Evolutionary conservation across 1,140 invertebrate genomes (phyloP), one percentile per base, ranked within the genome.

Genomic region (Drosophila arawakana): DNA sequence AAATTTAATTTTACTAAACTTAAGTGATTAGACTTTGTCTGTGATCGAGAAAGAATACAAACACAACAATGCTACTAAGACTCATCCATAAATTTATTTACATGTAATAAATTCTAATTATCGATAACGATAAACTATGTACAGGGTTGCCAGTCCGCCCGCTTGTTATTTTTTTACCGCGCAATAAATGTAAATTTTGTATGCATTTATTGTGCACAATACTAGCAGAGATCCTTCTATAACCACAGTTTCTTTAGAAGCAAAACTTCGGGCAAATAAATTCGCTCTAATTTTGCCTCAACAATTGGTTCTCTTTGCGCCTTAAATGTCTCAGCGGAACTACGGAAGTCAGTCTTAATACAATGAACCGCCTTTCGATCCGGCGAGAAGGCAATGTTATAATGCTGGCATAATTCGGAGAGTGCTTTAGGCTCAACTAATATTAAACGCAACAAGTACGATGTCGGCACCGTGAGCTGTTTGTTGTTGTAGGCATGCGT

Each of bases 401-500:
- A 93, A 49, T 92, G 80, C 30, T 65, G 71, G 49, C 86, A 92
- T 34, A 91, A 88, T 21, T 85, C 72, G 6, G 65, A 34, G 2
- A 93, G 13, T n/a, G 73, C 44, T 15, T 54, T 37, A 15, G 78
- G 73, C 15, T 90, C 72, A 62, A 92, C 85, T 10, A 92, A 54
- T 4, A 91, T 58, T 37, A 93, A 34, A 47, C 90, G 81, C 79
- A 91, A 74, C 50, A 94, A 69, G 72, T 88, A 88, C 34, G 78
- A 58, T n/a, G 82, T 60, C 43, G 94, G 93, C 73, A 93, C 94
- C 2, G 74, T 89, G 0, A 94, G 74, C 50, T 93, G 92, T 86
- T 93, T 94, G 67, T 92, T 94, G 73, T 88, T 94, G 76, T 94
- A 95, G 34, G 93, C 94, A 67, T 81, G 78, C 62, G 93, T 93